These are phyloP conservation scores for Elgaria multicarinata DNA, from an alignment of 2,113 vertebrate species.

Conservation along the genomic window DNA sequence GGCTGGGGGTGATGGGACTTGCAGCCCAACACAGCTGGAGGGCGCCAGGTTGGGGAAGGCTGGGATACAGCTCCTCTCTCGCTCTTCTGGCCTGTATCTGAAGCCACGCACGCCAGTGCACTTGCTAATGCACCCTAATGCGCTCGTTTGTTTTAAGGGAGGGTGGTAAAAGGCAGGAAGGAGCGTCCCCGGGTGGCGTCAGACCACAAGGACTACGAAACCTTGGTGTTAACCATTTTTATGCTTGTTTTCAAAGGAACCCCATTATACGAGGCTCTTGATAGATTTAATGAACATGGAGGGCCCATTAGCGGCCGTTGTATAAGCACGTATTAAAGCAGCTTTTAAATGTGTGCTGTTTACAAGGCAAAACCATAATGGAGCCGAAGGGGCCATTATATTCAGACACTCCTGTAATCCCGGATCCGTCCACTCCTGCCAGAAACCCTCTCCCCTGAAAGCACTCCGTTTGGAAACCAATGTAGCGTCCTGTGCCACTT, in stretches of 20 bases:
- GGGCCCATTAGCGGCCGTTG: conserved; percentile 28
- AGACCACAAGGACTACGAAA: neutral
- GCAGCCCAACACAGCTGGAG: too few relatives aligned
- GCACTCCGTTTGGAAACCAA: conserved; percentile 26
- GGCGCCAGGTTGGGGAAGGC: too few relatives aligned
- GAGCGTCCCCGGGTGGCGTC: neutral
- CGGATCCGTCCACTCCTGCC: conserved; percentile 36
- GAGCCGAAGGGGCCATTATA: conserved; percentile 42
- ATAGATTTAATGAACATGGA: conserved; percentile 28
- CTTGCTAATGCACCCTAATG: neutral
- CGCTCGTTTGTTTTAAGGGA: neutral
- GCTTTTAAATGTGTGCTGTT: conserved; percentile 59
- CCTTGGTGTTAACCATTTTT: conserved; percentile 15
- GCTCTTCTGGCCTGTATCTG: neutral
- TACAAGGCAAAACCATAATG: conserved; percentile 53
- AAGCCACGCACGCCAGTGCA: neutral
- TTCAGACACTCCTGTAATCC: conserved; percentile 40
- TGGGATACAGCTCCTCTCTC: neutral
- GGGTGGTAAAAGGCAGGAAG: neutral
- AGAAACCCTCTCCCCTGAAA: conserved; percentile 21
- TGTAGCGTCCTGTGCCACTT: neutral
- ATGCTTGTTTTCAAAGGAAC: conserved; percentile 1
- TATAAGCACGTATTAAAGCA: conserved; percentile 44
- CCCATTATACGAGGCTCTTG: neutral
- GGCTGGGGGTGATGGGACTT: too few relatives aligned